Conservation (phyloP, 2,113 vertebrate species). For the Pseudorhombus dupliciocellatus region DNA sequence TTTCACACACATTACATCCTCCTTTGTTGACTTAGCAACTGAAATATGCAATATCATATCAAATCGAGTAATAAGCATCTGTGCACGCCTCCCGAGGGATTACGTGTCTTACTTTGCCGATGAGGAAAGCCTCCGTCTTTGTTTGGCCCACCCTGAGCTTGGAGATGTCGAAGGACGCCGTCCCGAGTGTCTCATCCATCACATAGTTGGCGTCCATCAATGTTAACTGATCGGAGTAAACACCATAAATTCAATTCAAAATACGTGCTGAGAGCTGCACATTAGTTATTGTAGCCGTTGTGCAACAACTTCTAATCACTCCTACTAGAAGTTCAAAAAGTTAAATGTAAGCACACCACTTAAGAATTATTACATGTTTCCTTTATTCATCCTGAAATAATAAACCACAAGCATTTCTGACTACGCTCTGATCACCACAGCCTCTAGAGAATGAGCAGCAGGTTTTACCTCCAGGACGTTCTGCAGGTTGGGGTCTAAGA, state of each 20-base stretch:
- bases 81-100: not conserved
- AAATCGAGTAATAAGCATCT: too few relatives aligned
- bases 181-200: constrained; percentile 95
- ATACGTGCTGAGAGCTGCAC: not conserved
- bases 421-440: too few relatives aligned
- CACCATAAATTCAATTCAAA: not conserved
- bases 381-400: not conserved
- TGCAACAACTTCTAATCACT: constrained; percentile 5
- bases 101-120: constrained; percentile 86
- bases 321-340: not conserved
- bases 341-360: not conserved
- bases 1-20: not conserved
- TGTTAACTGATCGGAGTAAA: constrained; percentile 83
- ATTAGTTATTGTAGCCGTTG: not conserved
- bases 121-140: constrained; percentile 84
- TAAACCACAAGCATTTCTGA: too few relatives aligned
- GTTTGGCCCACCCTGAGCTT: constrained; percentile 87
- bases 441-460: not conserved
- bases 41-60: too few relatives aligned
- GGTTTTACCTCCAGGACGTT: constrained; percentile 90
- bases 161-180: constrained; percentile 84
- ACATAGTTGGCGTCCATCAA: constrained; percentile 98
- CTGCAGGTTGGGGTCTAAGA: constrained; percentile 93
- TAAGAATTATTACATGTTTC: not conserved
- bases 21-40: too few relatives aligned